phyloP scores from a whole-genome alignment of 2,113 vertebrate genomes.

The Brachyhypopomus gauderio region DNA sequence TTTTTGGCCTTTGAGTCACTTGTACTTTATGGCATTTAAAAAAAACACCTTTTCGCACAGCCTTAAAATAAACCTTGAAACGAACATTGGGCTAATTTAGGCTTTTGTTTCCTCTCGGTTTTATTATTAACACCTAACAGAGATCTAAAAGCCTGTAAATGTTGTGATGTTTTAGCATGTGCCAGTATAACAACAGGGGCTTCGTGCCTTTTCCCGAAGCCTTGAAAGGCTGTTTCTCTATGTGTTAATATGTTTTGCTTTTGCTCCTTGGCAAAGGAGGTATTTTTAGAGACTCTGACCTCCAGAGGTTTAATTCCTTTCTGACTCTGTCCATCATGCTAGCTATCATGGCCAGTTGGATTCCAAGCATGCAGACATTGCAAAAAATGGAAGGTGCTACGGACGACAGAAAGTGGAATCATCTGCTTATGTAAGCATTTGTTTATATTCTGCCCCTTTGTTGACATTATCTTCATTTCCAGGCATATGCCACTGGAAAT shows the following conservation, averaged over 20 bases:
- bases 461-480: slow-evolving; percentile 23
- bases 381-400: background rate
- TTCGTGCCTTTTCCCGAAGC: background rate
- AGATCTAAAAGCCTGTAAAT: slow-evolving; percentile 2
- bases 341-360: background rate
- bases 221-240: background rate
- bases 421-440: slow-evolving; percentile 38
- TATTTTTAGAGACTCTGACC: slow-evolving; percentile 27
- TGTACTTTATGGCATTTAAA: background rate
- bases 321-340: slow-evolving; percentile 14
- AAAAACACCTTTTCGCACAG: background rate
- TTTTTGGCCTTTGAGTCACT: slow-evolving; percentile 6
- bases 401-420: slow-evolving; percentile 8
- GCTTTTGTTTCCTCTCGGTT: background rate
- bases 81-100: slow-evolving; percentile 9
- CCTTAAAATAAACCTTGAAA: slow-evolving; percentile 2
- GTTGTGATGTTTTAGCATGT: background rate
- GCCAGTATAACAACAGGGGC: background rate
- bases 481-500: background rate
- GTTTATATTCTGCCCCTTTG: slow-evolving; percentile 21
- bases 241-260: background rate
- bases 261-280: background rate
- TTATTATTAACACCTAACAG: slow-evolving; percentile 8
- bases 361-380: background rate
- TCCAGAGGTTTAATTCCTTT: slow-evolving; percentile 27